Conservation (phyloP, 2,113 vertebrate species). For the Salminus brasiliensis region DNA sequence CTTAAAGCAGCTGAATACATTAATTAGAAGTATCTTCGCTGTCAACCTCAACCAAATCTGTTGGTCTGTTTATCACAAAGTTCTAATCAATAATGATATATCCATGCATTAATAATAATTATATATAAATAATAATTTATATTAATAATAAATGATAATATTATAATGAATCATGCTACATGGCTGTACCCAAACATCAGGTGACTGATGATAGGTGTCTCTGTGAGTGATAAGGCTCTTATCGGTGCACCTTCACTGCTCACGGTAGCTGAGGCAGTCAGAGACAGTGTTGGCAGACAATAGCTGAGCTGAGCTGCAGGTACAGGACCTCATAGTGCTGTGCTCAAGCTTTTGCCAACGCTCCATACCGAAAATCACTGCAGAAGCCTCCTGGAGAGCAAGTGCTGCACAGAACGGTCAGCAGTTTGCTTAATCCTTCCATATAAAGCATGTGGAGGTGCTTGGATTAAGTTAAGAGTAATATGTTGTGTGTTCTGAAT, state of each 20-base stretch:
- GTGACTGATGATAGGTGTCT: constrained; percentile 15
- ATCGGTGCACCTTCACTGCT: constrained; percentile 20
- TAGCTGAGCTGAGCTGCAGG: constrained; percentile 18
- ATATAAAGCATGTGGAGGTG: constrained; percentile 24
- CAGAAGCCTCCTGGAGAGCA: constrained; percentile 17
- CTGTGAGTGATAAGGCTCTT: constrained; percentile 25
- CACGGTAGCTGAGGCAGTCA: not conserved
- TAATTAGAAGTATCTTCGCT: no score
- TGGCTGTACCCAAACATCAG: not conserved
- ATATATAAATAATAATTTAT: no score
- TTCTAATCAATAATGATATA: no score
- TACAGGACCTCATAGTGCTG: constrained; percentile 1
- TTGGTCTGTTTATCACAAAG: no score
- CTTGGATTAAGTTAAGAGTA: constrained; percentile 53
- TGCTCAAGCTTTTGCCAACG: not conserved
- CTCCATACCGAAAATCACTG: constrained; percentile 10
- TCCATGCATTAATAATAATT: no score
- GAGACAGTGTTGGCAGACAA: constrained; percentile 20
- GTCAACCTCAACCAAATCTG: no score
- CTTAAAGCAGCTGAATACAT: no score
- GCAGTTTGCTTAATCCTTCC: constrained; percentile 49
- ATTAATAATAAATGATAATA: no score
- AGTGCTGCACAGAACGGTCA: constrained; percentile 30
- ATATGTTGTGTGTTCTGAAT: constrained; percentile 34
- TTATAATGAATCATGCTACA: no score